Evolutionary conservation across 23 tunicate genomes (phyloP), one percentile per base, ranked within the genome.

Genomic region (Phallusia fumigata): DNA sequence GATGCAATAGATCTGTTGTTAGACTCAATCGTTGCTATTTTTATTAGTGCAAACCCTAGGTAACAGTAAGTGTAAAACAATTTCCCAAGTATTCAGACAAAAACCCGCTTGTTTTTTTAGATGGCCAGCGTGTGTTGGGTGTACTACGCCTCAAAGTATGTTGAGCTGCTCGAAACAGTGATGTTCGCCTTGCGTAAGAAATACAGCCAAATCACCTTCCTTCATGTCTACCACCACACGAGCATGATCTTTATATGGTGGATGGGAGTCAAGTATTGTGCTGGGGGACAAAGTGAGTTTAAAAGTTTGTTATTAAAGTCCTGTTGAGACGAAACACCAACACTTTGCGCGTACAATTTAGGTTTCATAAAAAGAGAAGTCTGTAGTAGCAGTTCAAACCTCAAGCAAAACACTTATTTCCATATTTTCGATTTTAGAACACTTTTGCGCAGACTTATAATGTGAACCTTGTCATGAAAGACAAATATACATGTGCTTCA

Each of bases 41-140:
- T n/a, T n/a, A n/a, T n/a, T n/a, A n/a, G n/a, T n/a, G n/a, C n/a
- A n/a, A n/a, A n/a, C n/a, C n/a, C n/a, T n/a, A n/a, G n/a, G n/a
- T n/a, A n/a, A n/a, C n/a, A n/a, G n/a, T n/a, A n/a, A n/a, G n/a
- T n/a, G n/a, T n/a, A n/a, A n/a, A n/a, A n/a, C n/a, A n/a, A n/a
- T n/a, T n/a, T n/a, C n/a, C n/a, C n/a, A n/a, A n/a, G n/a, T n/a
- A n/a, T n/a, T n/a, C n/a, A n/a, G n/a, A n/a, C n/a, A n/a, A n/a
- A 21, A 21, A 58, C 28, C 16, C 13, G 26, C 26, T 24, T 5
- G 18, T 51, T 58, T 58, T 74, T 74, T 3, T 74, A 90, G 95
- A 90, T 90, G 95, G 95, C 95, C 8, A 85, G 75, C 35, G 89
- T 90, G 5, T 85, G 89, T 52, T 90, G 95, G 95, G 51, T 84